phyloP scores from a whole-genome alignment of 2,888 invertebrate genomes.

The Orchesellides sinensis region DNA sequence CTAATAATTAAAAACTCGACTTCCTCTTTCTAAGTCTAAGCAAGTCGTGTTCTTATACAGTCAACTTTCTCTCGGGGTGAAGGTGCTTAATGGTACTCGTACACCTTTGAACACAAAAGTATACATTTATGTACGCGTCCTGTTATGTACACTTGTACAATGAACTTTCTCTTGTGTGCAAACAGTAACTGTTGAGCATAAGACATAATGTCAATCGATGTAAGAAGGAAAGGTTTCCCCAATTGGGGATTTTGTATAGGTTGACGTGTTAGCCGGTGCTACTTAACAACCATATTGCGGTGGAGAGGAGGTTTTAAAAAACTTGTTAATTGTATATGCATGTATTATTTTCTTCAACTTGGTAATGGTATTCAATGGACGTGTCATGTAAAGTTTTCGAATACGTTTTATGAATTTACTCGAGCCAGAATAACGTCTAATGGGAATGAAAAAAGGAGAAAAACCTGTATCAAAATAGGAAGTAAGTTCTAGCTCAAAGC shows the following conservation, averaged over 20 bases:
- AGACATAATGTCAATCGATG: no score
- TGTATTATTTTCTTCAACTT: background rate
- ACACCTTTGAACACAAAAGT: background rate
- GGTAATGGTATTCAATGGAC: conserved; percentile 38
- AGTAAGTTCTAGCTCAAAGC: conserved; percentile 6
- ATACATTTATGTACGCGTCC: background rate
- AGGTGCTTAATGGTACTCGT: background rate
- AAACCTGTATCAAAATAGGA: conserved; percentile 27
- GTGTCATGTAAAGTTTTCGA: conserved; percentile 42
- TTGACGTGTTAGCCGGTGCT: no score
- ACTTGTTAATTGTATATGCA: background rate
- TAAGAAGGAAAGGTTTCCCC: no score
- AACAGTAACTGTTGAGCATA: no score
- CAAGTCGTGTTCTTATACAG: background rate
- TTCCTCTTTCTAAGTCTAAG: conserved; percentile 28
- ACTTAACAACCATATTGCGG: no score
- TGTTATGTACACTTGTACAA: background rate
- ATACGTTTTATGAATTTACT: conserved; percentile 31
- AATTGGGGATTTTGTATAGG: no score
- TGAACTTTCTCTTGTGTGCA: no score
- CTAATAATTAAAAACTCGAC: conserved; percentile 45
- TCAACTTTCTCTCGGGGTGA: conserved; percentile 11
- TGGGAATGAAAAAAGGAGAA: conserved; percentile 13
- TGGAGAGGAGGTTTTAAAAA: background rate
- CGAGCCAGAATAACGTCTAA: conserved; percentile 3